Base-by-base conservation (phyloP, 92 coral and sea anemone species). In the Zoanthus gigantus region DNA sequence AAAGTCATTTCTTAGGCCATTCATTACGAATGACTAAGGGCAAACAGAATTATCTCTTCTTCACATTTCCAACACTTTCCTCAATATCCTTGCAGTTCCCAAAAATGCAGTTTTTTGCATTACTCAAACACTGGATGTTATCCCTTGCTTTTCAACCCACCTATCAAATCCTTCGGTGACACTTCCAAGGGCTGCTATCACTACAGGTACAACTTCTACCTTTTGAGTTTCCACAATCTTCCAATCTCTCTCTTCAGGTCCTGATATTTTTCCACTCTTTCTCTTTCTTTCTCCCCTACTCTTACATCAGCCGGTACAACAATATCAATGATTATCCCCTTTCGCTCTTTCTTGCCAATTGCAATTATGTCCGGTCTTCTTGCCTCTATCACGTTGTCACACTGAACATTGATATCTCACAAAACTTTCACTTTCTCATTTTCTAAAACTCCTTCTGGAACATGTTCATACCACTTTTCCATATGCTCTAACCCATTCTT, bases 401-500 rank as follows among this genome's bases (percentile, higher is more conserved):
- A 1, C 42, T 34, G 1, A 34, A 34, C 42, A 34, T 34, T 34
- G 42, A 34, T 34, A 1, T 34, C 3, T 3, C 60, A 53, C 60
- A 53, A 53, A 53, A 53, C 60, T 53, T 53, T 53, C 9, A 53
- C 60, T 53, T 53, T 8, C 12, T 53, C 9, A 53, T 4, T 53
- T 53, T 53, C 12, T 53, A 53, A 2, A 1, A 9, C 60, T 9
- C 15, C 60, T 17, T 66, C 72, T 66, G 31, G 72, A 23, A 66
- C 72, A 66, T 53, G 60, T 53, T 53, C 60, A 53, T 53, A 53
- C 60, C 60, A 53, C 60, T 53, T 53, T 53, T 53, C 32, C 31
- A 23, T 66, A 17, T 66, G 72, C 72, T 7, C 72, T 66, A 17
- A 66, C 32, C 72, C 72, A 66, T 66, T 66, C 72, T 11, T 66